Evolutionary conservation across 2,797 vertebrate species (phyloP).

Genomic region (Channallabes apus): DNA sequence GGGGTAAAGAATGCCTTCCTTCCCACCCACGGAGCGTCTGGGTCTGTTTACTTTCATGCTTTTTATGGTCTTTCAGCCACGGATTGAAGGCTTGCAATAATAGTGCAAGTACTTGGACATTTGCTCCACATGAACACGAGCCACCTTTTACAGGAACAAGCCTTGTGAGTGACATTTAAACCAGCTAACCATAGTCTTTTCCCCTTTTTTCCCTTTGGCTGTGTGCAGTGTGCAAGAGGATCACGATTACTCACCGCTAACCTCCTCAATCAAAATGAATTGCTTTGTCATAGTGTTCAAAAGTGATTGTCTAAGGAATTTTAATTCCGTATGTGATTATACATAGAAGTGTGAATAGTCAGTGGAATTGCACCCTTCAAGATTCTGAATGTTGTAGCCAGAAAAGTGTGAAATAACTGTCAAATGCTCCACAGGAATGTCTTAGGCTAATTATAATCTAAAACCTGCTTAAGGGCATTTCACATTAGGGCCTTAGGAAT

Average conservation of each 20-base stretch:
- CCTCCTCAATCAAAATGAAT: neutral
- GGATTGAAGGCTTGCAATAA: neutral
- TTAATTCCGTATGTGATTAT: neutral
- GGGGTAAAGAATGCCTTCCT: neutral
- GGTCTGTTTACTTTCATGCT: slow-evolving; percentile 5
- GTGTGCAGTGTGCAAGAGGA: neutral
- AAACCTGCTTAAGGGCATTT: neutral
- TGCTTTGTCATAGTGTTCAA: neutral
- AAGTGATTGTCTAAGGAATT: neutral
- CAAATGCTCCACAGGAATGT: neutral
- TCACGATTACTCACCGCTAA: neutral
- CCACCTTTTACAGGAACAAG: neutral
- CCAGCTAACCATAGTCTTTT: neutral
- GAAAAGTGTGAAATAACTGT: neutral
- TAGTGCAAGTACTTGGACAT: slow-evolving; percentile 13
- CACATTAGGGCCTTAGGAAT: no score
- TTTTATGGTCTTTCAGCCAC: slow-evolving; percentile 2
- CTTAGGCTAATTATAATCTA: neutral
- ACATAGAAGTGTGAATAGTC: neutral
- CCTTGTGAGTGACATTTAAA: slow-evolving; percentile 1
- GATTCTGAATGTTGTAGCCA: neutral
- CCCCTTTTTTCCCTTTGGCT: neutral
- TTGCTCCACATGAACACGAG: neutral
- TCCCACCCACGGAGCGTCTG: neutral
- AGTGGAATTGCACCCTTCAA: neutral